Evolutionary conservation across 2,113 vertebrate genomes (phyloP), one percentile per base, ranked within the genome.

Genomic region (Platysternon megacephalum): DNA sequence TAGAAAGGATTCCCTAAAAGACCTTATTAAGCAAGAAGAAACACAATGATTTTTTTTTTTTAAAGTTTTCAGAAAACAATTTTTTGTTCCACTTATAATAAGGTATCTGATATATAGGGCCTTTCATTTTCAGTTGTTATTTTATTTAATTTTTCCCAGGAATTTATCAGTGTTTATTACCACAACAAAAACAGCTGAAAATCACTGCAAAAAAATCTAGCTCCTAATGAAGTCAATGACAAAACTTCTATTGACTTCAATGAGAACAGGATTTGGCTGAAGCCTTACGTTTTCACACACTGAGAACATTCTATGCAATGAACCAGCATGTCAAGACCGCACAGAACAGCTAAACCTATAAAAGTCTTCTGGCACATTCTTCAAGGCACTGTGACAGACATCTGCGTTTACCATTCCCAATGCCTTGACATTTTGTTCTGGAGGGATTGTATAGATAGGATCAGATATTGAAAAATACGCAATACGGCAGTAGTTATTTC

Each of bases 1-100:
- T 94, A 94, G 87, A 94, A 97, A 97, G 97, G 93, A 90, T 94
- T 97, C 95, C 97, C 97, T 89, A 49, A 96, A 97, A 94, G 91
- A 94, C 86, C 91, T 95, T 90, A 94, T 81, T 92, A 95, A 86
- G 88, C 93, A 65, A 92, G 94, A 93, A 95, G 92, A 84, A 96
- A 74, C 84, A 96, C 51, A 48, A 74, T 92, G 61, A 46, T 53
- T 21, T 94, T 16, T 4, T 94, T n/a, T 65, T n/a, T 93, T 65
- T 91, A 91, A 83, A 95, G 93, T 95, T 97, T 96, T 94, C 89
- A 88, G 90, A 94, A 95, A 94, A 49, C 76, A n/a, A 26, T 87
- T 93, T 94, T 94, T 94, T 82, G 88, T 91, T 95, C 93, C 4
- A 3, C 84, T 87, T 49, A 74, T 56, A 86, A 81, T 90, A 81